Evolutionary conservation across 2,797 vertebrate species (phyloP).

Genomic region (Acanthopagrus latus): DNA sequence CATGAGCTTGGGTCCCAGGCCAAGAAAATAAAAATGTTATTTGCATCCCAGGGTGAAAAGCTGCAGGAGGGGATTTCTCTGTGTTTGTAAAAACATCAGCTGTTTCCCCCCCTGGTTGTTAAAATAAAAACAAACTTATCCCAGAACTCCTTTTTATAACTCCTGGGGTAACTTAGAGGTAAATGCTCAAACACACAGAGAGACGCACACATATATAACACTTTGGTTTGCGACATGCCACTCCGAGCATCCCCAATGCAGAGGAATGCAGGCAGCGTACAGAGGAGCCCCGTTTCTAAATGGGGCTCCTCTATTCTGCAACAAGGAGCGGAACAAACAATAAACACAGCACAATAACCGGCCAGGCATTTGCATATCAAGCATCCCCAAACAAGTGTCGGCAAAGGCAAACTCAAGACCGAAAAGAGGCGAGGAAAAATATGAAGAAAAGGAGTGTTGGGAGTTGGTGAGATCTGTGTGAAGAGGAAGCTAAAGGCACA

Average conservation of each 20-base stretch:
- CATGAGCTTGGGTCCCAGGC: conserved; percentile 61
- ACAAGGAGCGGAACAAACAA: conserved; percentile 54
- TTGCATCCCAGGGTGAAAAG: conserved; percentile 29
- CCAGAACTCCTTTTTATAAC: conserved; percentile 53
- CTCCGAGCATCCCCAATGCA: conserved; percentile 32
- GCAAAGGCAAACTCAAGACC: conserved; percentile 36
- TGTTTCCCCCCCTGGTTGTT: conserved; percentile 40
- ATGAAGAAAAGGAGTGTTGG: conserved; percentile 18
- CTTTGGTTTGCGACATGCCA: conserved; percentile 23
- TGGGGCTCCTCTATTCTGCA: conserved; percentile 49
- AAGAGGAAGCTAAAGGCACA: conserved; percentile 15
- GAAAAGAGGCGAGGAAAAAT: conserved; percentile 1
- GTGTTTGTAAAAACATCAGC: conserved; percentile 59
- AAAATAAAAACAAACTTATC: conserved; percentile 66
- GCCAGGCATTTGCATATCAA: conserved; percentile 66
- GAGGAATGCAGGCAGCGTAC: conserved; percentile 25
- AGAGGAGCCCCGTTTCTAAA: conserved; percentile 58
- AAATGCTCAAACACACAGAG: conserved; percentile 51
- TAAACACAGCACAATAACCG: conserved; percentile 53
- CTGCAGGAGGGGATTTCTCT: conserved; percentile 44
- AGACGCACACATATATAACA: conserved; percentile 27
- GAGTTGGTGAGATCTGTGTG: conserved; percentile 19
- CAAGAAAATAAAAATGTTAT: conserved; percentile 62
- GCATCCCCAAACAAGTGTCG: conserved; percentile 36
- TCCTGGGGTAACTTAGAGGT: conserved; percentile 62